Evolutionary conservation across 2,888 invertebrate genomes (phyloP).

Genomic region (Notocelia uddmanniana): DNA sequence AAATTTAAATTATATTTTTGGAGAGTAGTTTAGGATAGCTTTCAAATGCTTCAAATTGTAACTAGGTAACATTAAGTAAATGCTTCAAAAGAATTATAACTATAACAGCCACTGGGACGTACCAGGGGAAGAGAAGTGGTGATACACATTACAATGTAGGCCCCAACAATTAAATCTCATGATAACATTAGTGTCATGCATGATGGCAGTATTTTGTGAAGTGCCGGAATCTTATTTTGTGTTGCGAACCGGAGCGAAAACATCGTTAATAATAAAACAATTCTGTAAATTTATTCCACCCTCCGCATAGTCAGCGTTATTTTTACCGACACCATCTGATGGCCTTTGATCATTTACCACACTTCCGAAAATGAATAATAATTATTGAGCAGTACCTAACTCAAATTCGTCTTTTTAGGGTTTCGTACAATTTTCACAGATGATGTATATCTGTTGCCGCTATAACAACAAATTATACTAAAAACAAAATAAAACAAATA

Average conservation of each 20-base stretch:
- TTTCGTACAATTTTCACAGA: too few species aligned
- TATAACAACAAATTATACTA: too few species aligned
- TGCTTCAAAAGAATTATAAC: too few species aligned
- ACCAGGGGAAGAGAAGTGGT: too few species aligned
- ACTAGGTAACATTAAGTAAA: too few species aligned
- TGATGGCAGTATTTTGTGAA: slow-evolving; percentile 21
- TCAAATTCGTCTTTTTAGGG: not conserved
- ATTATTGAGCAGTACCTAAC: not conserved
- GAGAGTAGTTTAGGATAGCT: too few species aligned
- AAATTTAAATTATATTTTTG: too few species aligned
- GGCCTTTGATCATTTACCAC: slow-evolving; percentile 27
- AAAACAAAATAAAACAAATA: too few species aligned
- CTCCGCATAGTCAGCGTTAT: slow-evolving; percentile 22
- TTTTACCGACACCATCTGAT: slow-evolving; percentile 27
- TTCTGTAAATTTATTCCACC: slow-evolving; percentile 23
- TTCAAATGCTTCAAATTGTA: too few species aligned
- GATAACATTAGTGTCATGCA: slow-evolving; percentile 9
- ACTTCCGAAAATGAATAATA: slow-evolving; percentile 18
- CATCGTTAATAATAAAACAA: slow-evolving; percentile 36
- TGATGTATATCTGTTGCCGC: too few species aligned
- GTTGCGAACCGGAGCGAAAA: slow-evolving; percentile 11
- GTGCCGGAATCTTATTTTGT: slow-evolving; percentile 15
- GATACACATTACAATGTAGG: not conserved
- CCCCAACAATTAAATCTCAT: not conserved
- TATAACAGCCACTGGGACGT: too few species aligned